Evolutionary conservation across 2,888 invertebrate species (phyloP).

Genomic region (Punctoribates punctum): DNA sequence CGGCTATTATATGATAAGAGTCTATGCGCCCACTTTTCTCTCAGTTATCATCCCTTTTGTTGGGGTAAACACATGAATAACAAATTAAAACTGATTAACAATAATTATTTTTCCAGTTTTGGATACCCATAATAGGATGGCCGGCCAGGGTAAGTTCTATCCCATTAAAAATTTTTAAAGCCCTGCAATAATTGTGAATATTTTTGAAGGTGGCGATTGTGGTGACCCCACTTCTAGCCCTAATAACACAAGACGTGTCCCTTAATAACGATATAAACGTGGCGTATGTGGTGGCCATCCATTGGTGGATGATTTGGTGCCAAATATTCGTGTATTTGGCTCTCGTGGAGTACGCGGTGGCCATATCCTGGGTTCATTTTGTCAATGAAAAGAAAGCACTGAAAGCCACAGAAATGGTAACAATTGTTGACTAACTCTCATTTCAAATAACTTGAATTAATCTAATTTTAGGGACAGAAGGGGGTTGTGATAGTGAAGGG

Average conservation of each 20-base stretch:
- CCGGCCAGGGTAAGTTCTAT: slow-evolving; percentile 37
- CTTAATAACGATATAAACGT: slow-evolving; percentile 40
- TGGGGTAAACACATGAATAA: slow-evolving; percentile 39
- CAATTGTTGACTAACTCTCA: neutral
- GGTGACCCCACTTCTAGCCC: slow-evolving; percentile 29
- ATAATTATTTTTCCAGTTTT: neutral
- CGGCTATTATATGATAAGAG: slow-evolving; percentile 42
- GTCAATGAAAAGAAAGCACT: slow-evolving; percentile 43
- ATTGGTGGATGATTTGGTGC: slow-evolving; percentile 44
- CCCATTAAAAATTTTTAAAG: neutral
- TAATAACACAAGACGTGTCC: slow-evolving; percentile 32
- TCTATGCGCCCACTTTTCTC: slow-evolving; percentile 43
- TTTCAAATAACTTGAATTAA: neutral
- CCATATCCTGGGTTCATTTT: slow-evolving; percentile 41
- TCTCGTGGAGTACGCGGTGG: slow-evolving; percentile 40
- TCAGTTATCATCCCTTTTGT: slow-evolving; percentile 39
- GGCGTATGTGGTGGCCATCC: slow-evolving; percentile 42
- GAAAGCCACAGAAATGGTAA: neutral
- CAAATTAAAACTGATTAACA: neutral
- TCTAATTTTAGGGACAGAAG: neutral
- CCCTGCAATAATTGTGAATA: neutral
- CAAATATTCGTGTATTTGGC: slow-evolving; percentile 38
- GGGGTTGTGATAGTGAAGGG: neutral
- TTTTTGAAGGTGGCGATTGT: slow-evolving; percentile 22
- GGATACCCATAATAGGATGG: slow-evolving; percentile 34